Percentiles rank a stretch among this genome's conserved stretches.
phyloP scores from a whole-genome alignment of 2,888 invertebrate genomes.

The Cepaea hortensis region DNA sequence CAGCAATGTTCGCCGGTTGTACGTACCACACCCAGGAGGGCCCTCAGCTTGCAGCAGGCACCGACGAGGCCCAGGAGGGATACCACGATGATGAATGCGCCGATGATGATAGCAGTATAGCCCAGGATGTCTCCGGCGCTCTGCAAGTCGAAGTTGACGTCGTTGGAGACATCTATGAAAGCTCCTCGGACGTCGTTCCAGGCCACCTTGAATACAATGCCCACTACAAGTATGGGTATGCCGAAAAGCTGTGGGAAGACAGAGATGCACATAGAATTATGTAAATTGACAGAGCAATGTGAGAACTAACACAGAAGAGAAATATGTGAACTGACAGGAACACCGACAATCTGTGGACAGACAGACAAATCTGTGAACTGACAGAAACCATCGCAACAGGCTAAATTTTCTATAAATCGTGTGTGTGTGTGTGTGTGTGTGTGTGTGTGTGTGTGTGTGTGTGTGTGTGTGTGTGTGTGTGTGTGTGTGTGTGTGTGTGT shows the following conservation, averaged over 20 bases:
- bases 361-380: background rate
- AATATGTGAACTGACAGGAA: background rate
- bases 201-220: constrained; percentile 44
- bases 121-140: constrained; percentile 37
- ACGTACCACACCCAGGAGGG: constrained; percentile 64
- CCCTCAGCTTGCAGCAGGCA: constrained; percentile 64
- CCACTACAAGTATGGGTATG: constrained; percentile 34
- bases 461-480: too few species aligned
- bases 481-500: too few species aligned
- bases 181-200: constrained; percentile 45
- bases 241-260: constrained; percentile 35
- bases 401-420: too few species aligned
- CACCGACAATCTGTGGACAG: background rate
- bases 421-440: too few species aligned
- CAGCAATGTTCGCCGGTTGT: too few species aligned
- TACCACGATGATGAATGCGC: constrained; percentile 64
- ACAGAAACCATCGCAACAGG: background rate
- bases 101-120: constrained; percentile 59
- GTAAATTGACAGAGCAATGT: too few species aligned
- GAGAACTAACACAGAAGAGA: background rate
- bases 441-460: too few species aligned
- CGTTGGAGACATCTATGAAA: background rate
- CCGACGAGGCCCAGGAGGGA: constrained; percentile 67
- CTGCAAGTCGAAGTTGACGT: constrained; percentile 38
- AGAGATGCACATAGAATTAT: background rate